A percentile compares a stretch with the other conserved stretches of the same genome.
These are phyloP conservation scores for Drosophila parthenogenetica DNA, from an alignment of 2,888 invertebrate genomes.

Conservation along the genomic window DNA sequence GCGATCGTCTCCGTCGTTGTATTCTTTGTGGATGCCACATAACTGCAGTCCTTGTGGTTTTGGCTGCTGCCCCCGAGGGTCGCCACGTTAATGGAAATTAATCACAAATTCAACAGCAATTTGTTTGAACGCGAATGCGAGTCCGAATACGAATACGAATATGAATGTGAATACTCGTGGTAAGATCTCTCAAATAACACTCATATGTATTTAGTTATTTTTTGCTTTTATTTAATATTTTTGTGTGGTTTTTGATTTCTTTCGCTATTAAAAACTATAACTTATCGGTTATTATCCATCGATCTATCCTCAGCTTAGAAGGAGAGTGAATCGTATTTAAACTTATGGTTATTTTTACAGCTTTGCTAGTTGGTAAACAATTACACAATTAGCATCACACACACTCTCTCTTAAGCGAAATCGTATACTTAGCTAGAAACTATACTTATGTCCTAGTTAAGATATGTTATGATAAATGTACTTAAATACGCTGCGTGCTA, in stretches of 20 bases:
- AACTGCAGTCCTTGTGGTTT: slow-evolving; percentile 42
- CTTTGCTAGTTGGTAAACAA: slow-evolving; percentile 64
- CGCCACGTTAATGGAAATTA: slow-evolving; percentile 65
- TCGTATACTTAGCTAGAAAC: slow-evolving; percentile 33
- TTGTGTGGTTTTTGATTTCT: slow-evolving; percentile 64
- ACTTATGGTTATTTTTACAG: slow-evolving; percentile 61
- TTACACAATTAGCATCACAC: slow-evolving; percentile 75
- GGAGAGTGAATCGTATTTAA: slow-evolving; percentile 1
- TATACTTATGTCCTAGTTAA: slow-evolving; percentile 47
- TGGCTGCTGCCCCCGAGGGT: slow-evolving; percentile 34
- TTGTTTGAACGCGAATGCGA: slow-evolving; percentile 47
- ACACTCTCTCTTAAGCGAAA: slow-evolving; percentile 45
- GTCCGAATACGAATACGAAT: neutral
- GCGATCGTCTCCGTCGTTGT: slow-evolving; percentile 24
- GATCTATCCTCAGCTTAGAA: neutral
- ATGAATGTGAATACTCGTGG: slow-evolving; percentile 2
- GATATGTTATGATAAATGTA: slow-evolving; percentile 8
- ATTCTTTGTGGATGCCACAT: slow-evolving; percentile 19
- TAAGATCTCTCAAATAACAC: neutral
- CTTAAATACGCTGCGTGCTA: slow-evolving; percentile 47
- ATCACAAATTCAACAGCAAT: slow-evolving; percentile 63
- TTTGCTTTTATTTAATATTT: slow-evolving; percentile 48
- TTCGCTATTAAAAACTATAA: slow-evolving; percentile 76
- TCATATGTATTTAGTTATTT: slow-evolving; percentile 9
- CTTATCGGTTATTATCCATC: slow-evolving; percentile 31